Evolutionary conservation across 2,113 vertebrate genomes (phyloP).

Genomic region (Thalassoma bifasciatum): DNA sequence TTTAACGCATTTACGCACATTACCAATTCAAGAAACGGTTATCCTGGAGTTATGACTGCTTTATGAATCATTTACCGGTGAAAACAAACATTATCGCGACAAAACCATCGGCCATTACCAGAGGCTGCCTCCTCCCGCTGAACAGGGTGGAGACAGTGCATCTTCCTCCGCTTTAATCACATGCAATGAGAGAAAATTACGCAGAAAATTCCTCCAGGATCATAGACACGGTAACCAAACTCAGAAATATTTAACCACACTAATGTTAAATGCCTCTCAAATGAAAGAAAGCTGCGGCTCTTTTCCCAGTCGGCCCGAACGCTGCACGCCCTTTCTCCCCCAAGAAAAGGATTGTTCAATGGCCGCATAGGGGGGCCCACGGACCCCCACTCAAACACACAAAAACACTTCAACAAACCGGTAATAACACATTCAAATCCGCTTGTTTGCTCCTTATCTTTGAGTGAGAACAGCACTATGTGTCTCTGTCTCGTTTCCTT

Average conservation of each 20-base stretch:
- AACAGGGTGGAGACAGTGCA: slow-evolving; percentile 69
- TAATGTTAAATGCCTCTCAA: slow-evolving; percentile 26
- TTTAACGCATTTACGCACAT: too few relatives aligned
- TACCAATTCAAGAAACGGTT: not conserved
- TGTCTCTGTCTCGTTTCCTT: not conserved
- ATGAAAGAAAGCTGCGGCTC: slow-evolving; percentile 39
- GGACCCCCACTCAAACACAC: slow-evolving; percentile 20
- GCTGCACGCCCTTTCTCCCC: slow-evolving; percentile 59
- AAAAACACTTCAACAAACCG: not conserved
- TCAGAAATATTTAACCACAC: not conserved
- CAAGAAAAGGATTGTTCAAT: slow-evolving; percentile 62
- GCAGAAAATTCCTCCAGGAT: not conserved
- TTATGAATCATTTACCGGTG: not conserved
- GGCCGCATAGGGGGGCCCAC: slow-evolving; percentile 52
- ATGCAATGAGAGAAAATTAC: slow-evolving; percentile 13
- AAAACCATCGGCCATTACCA: slow-evolving; percentile 61
- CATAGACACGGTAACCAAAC: not conserved
- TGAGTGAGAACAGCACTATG: not conserved
- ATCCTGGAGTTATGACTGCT: accelerated
- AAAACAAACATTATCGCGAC: slow-evolving; percentile 41
- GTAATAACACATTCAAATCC: not conserved
- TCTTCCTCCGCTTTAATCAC: slow-evolving; percentile 10
- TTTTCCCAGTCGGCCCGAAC: slow-evolving; percentile 54
- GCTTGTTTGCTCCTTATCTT: not conserved
- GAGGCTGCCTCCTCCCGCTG: slow-evolving; percentile 43